A percentile compares a stretch with the other conserved stretches of the same genome.
Evolutionary conservation across 2,113 vertebrate species (phyloP).

Genomic region (Marmota flaviventris): DNA sequence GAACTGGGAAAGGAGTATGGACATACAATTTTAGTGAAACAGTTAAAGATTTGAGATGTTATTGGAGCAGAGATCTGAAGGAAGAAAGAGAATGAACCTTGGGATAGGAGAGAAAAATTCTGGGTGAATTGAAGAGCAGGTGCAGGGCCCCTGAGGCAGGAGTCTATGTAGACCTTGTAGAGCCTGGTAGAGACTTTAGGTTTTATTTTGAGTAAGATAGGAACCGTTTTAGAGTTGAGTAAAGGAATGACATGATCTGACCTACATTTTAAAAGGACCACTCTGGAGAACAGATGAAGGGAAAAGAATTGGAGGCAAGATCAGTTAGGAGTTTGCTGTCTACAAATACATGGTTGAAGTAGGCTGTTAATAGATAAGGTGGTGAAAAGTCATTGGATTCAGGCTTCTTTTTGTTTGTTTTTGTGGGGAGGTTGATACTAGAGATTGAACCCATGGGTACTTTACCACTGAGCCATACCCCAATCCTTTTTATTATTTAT

Average conservation of each 20-base stretch:
- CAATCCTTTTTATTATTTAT: too few relatives aligned
- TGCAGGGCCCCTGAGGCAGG: background rate
- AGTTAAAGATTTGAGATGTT: background rate
- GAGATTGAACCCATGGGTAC: background rate
- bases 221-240: background rate
- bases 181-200: background rate
- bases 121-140: background rate
- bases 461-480: too few relatives aligned
- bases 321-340: background rate
- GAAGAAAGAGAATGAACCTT: background rate
- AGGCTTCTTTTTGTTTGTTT: background rate
- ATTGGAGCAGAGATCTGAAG: background rate
- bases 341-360: background rate
- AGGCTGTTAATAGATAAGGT: background rate
- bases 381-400: background rate
- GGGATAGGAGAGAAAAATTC: background rate
- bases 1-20: background rate
- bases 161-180: background rate
- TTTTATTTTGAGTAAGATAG: conserved; percentile 13
- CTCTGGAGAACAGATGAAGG: background rate
- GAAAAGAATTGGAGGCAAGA: background rate
- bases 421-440: background rate
- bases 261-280: background rate
- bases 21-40: background rate
- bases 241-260: background rate